These are phyloP conservation scores for Loripinus fragilis DNA, from an alignment of 2,888 invertebrate species.

Conservation along the genomic window DNA sequence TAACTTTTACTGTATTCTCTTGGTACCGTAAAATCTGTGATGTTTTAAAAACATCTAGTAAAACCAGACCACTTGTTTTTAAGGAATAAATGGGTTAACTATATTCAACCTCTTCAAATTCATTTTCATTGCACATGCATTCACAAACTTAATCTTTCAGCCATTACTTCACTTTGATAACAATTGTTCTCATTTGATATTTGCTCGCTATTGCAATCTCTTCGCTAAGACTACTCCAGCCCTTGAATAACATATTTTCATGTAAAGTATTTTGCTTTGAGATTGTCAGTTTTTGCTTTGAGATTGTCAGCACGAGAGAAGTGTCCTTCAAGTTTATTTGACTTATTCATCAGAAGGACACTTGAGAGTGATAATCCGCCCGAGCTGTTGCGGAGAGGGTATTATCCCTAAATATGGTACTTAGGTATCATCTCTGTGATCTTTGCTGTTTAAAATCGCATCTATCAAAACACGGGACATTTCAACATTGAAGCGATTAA, in stretches of 20 bases:
- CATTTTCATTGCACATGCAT: too few species aligned
- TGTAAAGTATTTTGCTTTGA: slow-evolving; percentile 16
- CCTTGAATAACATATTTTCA: slow-evolving; percentile 1
- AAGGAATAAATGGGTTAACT: too few species aligned
- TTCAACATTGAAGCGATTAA: slow-evolving; percentile 44
- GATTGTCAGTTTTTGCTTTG: slow-evolving; percentile 4
- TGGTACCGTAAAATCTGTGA: too few species aligned
- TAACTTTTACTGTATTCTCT: too few species aligned
- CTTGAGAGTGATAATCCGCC: slow-evolving; percentile 44
- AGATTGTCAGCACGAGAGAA: slow-evolving; percentile 7
- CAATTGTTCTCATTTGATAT: neutral
- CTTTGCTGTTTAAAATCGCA: slow-evolving; percentile 48
- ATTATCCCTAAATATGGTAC: slow-evolving; percentile 45
- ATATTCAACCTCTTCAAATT: too few species aligned
- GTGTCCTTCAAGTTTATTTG: slow-evolving; percentile 51
- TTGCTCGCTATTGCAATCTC: neutral
- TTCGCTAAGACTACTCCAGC: neutral
- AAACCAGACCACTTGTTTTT: too few species aligned
- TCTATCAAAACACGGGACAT: slow-evolving; percentile 51
- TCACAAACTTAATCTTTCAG: too few species aligned
- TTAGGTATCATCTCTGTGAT: slow-evolving; percentile 53
- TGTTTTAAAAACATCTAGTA: too few species aligned
- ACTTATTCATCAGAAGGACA: slow-evolving; percentile 30
- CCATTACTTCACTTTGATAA: neutral
- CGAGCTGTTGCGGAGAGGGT: slow-evolving; percentile 44